These are phyloP conservation scores for Monochamus saltuarius DNA, from an alignment of 1,140 invertebrate genomes.

Conservation along the genomic window DNA sequence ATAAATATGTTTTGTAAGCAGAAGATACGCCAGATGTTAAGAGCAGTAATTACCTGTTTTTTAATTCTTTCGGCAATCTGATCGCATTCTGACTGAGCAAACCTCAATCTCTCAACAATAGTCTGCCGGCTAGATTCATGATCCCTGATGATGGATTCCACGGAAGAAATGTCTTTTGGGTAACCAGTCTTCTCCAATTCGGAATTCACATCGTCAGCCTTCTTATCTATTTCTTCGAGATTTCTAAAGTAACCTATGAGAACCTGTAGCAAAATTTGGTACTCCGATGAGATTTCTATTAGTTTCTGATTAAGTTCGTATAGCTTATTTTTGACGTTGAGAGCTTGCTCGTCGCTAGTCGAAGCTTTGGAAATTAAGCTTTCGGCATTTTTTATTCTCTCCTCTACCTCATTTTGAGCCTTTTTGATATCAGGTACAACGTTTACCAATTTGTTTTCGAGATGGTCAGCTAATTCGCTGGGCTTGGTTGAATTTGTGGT, in stretches of 20 bases:
- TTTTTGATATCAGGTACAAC: slow-evolving; percentile 65
- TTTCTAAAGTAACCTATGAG: slow-evolving; percentile 70
- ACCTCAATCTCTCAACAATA: slow-evolving; percentile 62
- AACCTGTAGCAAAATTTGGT: slow-evolving; percentile 72
- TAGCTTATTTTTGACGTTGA: slow-evolving; percentile 58
- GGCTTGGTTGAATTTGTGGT: slow-evolving; percentile 63
- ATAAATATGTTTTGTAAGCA: no score
- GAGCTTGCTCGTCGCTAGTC: slow-evolving; percentile 43
- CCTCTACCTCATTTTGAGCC: slow-evolving; percentile 70
- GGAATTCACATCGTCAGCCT: slow-evolving; percentile 32
- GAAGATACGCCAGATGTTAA: neutral
- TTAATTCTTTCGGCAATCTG: slow-evolving; percentile 64
- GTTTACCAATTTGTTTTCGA: slow-evolving; percentile 62
- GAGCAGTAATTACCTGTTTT: slow-evolving; percentile 59
- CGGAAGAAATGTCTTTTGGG: slow-evolving; percentile 53
- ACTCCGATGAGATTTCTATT: slow-evolving; percentile 68
- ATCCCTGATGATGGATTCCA: slow-evolving; percentile 59
- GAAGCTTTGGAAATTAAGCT: slow-evolving; percentile 46
- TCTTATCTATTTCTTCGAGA: slow-evolving; percentile 62
- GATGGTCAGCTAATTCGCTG: slow-evolving; percentile 58
- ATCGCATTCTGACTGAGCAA: slow-evolving; percentile 63
- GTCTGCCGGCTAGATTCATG: slow-evolving; percentile 61
- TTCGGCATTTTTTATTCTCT: slow-evolving; percentile 67
- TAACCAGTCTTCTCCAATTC: slow-evolving; percentile 36
- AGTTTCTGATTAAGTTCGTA: slow-evolving; percentile 67